Base-by-base conservation (phyloP, 2,888 invertebrate genomes). In the Prosapia bicincta region DNA sequence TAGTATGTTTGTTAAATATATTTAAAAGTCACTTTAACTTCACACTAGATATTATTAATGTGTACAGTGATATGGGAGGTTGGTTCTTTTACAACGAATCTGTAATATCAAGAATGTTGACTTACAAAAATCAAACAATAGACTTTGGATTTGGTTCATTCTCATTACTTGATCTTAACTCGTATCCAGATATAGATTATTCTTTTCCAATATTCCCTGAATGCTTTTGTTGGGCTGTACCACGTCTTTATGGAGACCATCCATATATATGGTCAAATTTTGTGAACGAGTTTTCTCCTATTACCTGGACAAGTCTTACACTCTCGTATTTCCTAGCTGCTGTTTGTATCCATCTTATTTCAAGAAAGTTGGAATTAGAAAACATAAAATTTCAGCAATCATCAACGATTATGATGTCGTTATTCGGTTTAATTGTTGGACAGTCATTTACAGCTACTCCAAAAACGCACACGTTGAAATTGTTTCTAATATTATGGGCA, bases 61-160 rank as follows among this genome's bases (percentile, higher is more conserved):
- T 73, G 2, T 68, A 43, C 15, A 43, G 54, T 69, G 38, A 67
- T 38, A 68, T n/a, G 0, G n/a, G 54, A 26, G 69, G 68, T 9
- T 73, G 73, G 73, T 73, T 73, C n/a, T 73, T 26, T 54, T 68
- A 73, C 26, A 73, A 73, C 24, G 68, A 24, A 1, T 68, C 73
- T 13, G 43, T 68, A 25, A 38, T 43, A 20, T 43, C 25, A 9
- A 9, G 32, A 5, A 25, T 73, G 32, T 25, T 32, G 25, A 6
- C 25, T 9, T 73, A 73, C 25, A 69, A 68, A 24, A 67, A 67
- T n/a, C 15, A 26, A 15, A 26, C 25, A n/a, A 26, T 67, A 6
- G 67, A 67, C 15, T 73, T 73, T 68, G 73, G 73, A 32, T 73
- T 73, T 30, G 73, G 73, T 10, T n/a, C 67, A 25, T 73, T 32